Evolutionary conservation across 1,140 invertebrate species (phyloP).

Genomic region (Drosophila pectinifera): DNA sequence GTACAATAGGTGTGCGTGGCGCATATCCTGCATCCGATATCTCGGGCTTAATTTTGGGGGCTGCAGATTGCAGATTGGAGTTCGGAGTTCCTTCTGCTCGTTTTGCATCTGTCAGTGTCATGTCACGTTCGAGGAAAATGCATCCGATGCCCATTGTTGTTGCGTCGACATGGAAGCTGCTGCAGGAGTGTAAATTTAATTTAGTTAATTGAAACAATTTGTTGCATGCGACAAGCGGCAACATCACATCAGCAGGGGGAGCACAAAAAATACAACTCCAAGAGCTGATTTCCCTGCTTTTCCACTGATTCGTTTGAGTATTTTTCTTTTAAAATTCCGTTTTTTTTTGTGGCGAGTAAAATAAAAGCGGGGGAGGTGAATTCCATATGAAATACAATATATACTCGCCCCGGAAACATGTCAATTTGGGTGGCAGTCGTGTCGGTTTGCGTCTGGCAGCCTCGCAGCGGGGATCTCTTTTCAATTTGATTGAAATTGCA

Average conservation of each 20-base stretch:
- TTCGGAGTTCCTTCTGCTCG: constrained; percentile 39
- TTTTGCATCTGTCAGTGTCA: constrained; percentile 82
- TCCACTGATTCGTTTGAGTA: constrained; percentile 79
- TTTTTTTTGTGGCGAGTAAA: constrained; percentile 16
- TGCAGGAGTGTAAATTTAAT: constrained; percentile 84
- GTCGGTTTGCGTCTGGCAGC: constrained; percentile 66
- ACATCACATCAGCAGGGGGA: constrained; percentile 40
- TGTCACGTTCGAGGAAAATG: constrained; percentile 79
- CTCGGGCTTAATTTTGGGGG: constrained; percentile 47
- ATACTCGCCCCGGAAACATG: constrained; percentile 72
- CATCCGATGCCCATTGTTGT: constrained; percentile 65
- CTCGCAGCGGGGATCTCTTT: constrained; percentile 69
- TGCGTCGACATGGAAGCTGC: constrained; percentile 63
- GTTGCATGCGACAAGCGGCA: constrained; percentile 77
- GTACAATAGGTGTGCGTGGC: not conserved
- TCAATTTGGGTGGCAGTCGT: constrained; percentile 70
- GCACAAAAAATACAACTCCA: constrained; percentile 20
- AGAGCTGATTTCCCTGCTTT: constrained; percentile 47
- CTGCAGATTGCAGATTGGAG: constrained; percentile 19
- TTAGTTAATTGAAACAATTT: constrained; percentile 85
- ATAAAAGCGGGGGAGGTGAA: constrained; percentile 17
- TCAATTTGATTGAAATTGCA: constrained; percentile 81
- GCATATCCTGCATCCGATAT: constrained; percentile 25
- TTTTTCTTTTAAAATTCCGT: constrained; percentile 63
- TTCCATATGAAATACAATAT: constrained; percentile 55